A percentile compares a stretch with the other conserved stretches of the same genome.
Conservation (phyloP, 2,113 vertebrate genomes). For the Zeus faber region DNA sequence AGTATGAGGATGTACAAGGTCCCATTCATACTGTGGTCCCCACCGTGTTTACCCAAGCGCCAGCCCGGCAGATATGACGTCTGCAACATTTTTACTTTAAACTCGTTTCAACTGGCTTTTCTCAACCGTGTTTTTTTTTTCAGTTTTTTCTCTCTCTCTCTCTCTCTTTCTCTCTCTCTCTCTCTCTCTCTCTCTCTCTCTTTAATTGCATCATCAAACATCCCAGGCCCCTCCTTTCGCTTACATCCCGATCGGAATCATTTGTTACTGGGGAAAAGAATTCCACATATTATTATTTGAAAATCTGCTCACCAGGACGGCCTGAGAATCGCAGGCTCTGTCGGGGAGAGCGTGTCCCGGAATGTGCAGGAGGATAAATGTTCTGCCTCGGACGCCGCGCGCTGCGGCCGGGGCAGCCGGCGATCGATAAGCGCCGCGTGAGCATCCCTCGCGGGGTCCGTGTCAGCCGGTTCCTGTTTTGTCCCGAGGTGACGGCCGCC, state of each 20-base stretch:
- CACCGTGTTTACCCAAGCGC: slow-evolving; percentile 49
- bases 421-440: slow-evolving; percentile 68
- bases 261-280: too few species aligned
- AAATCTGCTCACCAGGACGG: too few species aligned
- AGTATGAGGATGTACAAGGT: slow-evolving; percentile 60
- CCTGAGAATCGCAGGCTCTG: too few species aligned
- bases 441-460: slow-evolving; percentile 55
- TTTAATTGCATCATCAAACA: not conserved
- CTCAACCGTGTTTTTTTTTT: slow-evolving; percentile 14
- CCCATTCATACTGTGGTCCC: slow-evolving; percentile 60
- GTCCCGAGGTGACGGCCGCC: slow-evolving; percentile 46
- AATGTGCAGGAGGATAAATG: slow-evolving; percentile 39
- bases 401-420: slow-evolving; percentile 40
- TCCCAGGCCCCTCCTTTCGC: not conserved
- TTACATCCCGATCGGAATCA: too few species aligned
- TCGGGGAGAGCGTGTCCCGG: too few species aligned
- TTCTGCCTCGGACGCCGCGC: slow-evolving; percentile 40
- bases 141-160: not conserved
- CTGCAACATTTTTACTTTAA: slow-evolving; percentile 41
- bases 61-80: slow-evolving; percentile 53
- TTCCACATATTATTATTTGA: too few species aligned
- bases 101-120: slow-evolving; percentile 21
- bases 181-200: too few species aligned
- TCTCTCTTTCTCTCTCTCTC: too few species aligned
- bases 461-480: slow-evolving; percentile 68